Evolutionary conservation across 2,888 invertebrate species (phyloP).

Genomic region (Rhopalosiphum nymphaeae): DNA sequence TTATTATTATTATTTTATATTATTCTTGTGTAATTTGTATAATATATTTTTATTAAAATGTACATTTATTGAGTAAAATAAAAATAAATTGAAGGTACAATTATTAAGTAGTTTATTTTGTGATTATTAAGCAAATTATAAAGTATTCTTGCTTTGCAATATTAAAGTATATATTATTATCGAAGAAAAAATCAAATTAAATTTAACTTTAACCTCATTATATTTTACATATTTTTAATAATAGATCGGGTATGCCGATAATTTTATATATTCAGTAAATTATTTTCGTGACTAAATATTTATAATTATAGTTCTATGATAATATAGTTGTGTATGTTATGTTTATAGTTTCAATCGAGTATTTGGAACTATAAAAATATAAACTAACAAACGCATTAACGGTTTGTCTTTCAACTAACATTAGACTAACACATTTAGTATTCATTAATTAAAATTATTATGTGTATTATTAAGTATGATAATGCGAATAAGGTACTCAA

Average conservation of each 20-base stretch:
- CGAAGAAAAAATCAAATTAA: not conserved
- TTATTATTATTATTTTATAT: not conserved
- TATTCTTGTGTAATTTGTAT: not conserved
- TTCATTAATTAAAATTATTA: not conserved
- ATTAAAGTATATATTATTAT: not conserved
- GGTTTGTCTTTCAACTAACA: not conserved
- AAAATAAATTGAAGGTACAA: not conserved
- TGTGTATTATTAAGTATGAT: not conserved
- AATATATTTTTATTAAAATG: not conserved
- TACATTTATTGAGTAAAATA: too few species aligned
- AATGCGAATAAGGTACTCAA: not conserved
- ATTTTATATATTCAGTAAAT: not conserved
- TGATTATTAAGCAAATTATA: not conserved
- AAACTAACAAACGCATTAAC: too few species aligned
- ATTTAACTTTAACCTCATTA: not conserved
- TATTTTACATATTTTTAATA: not conserved
- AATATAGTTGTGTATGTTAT: not conserved
- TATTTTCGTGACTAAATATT: not conserved
- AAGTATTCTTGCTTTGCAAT: not conserved
- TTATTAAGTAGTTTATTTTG: not conserved
- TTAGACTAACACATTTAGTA: not conserved
- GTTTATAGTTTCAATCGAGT: not conserved
- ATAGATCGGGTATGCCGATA: not conserved
- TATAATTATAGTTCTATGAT: not conserved
- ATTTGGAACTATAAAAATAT: not conserved